phyloP scores from a whole-genome alignment of 2,797 vertebrate genomes.

The Silurus aristotelis region DNA sequence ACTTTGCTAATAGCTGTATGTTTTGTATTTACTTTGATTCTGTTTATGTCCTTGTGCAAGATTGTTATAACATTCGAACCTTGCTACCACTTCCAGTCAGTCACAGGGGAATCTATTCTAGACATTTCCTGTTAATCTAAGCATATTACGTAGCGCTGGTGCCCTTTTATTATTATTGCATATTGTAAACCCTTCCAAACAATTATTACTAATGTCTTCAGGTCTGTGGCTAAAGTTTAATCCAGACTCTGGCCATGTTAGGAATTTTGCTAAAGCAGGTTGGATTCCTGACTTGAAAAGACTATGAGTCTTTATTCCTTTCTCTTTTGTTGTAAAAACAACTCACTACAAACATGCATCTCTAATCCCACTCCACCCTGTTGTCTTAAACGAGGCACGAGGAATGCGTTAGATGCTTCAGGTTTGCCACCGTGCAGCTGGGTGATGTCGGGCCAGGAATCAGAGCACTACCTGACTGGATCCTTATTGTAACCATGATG shows the following conservation, averaged over 20 bases:
- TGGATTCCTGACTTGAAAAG: slow-evolving; percentile 40
- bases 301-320: slow-evolving; percentile 33
- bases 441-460: slow-evolving; percentile 33
- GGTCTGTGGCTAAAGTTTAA: slow-evolving; percentile 39
- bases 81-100: slow-evolving; percentile 72
- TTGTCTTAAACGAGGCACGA: slow-evolving; percentile 53
- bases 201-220: slow-evolving; percentile 40
- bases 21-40: slow-evolving; percentile 37
- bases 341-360: slow-evolving; percentile 44
- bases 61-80: slow-evolving; percentile 72
- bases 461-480: slow-evolving; percentile 32
- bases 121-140: slow-evolving; percentile 61
- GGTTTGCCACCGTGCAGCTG: slow-evolving; percentile 38
- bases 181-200: slow-evolving; percentile 45
- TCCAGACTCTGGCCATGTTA: slow-evolving; percentile 40
- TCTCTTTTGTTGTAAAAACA: slow-evolving; percentile 42
- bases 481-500: slow-evolving; percentile 39
- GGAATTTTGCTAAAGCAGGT: slow-evolving; percentile 32
- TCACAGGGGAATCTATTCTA: slow-evolving; percentile 63
- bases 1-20: slow-evolving; percentile 9
- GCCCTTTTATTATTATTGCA: slow-evolving; percentile 35
- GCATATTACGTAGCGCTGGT: slow-evolving; percentile 21
- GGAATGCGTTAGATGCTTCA: slow-evolving; percentile 52
- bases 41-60: slow-evolving; percentile 39
- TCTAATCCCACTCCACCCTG: slow-evolving; percentile 53